Conservation (phyloP, 2,888 invertebrate species). For the Trachelus tabidus region DNA sequence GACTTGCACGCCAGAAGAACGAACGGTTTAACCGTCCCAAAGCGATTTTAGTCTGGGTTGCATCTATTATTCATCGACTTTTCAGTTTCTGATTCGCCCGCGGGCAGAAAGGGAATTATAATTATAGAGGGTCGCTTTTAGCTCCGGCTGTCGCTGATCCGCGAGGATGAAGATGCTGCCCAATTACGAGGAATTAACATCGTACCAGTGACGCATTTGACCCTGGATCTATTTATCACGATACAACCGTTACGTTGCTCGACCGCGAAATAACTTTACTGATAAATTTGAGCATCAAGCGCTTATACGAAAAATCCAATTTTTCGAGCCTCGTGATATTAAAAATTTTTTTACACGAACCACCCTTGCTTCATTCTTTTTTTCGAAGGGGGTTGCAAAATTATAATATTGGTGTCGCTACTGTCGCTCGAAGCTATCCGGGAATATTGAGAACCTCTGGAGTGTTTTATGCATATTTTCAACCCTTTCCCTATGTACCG, state of each 20-base stretch:
- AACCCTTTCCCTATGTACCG: not conserved
- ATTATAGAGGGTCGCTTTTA: not conserved
- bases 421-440: too few species aligned
- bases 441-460: too few species aligned
- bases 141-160: not conserved
- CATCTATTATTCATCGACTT: slow-evolving; percentile 5
- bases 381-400: too few species aligned
- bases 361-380: too few species aligned
- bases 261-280: not conserved
- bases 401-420: too few species aligned
- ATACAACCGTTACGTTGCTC: not conserved
- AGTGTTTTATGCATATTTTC: not conserved
- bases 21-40: slow-evolving; percentile 1
- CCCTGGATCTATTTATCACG: not conserved
- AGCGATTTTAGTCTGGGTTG: slow-evolving; percentile 5
- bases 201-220: not conserved
- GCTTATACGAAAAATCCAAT: not conserved
- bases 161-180: not conserved
- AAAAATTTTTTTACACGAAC: too few species aligned
- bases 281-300: not conserved
- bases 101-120: not conserved
- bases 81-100: not conserved
- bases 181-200: not conserved
- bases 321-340: not conserved
- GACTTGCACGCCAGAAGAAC: slow-evolving; percentile 13